Conservation (phyloP, 2,888 invertebrate species). For the Monopis laevigella region DNA sequence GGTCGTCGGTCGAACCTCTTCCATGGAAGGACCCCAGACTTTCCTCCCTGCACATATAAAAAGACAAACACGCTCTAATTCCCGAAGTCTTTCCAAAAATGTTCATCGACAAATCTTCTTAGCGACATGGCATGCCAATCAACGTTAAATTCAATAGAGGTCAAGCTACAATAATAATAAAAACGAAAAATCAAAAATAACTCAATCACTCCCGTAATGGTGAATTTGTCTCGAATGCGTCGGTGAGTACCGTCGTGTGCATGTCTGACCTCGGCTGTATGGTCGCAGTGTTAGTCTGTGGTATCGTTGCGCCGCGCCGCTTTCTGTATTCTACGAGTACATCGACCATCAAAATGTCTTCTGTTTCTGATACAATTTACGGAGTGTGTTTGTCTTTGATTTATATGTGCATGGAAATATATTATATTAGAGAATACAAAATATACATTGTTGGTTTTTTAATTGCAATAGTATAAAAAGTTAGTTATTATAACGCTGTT, state of each 20-base stretch:
- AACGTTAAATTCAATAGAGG: constrained; percentile 29
- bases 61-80: constrained; percentile 60
- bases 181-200: constrained; percentile 21
- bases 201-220: too few relatives aligned
- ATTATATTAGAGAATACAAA: neutral
- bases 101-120: neutral
- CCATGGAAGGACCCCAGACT: constrained; percentile 23
- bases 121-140: constrained; percentile 47
- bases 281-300: constrained; percentile 27
- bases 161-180: constrained; percentile 47
- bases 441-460: neutral
- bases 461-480: neutral
- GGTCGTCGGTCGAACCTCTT: constrained; percentile 3
- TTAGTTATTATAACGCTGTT: neutral
- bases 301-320: constrained; percentile 23
- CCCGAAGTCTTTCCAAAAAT: neutral
- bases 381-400: constrained; percentile 66
- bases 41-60: constrained; percentile 67
- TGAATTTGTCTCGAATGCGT: too few relatives aligned
- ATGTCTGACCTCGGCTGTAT: too few relatives aligned
- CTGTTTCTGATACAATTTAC: too few relatives aligned
- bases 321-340: constrained; percentile 19
- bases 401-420: constrained; percentile 69
- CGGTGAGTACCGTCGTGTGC: constrained; percentile 17
- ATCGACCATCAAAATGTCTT: constrained; percentile 22